Evolutionary conservation across 2,797 vertebrate species (phyloP), one percentile per base, ranked within the genome.

Genomic region (Myioborus melanocephalus): DNA sequence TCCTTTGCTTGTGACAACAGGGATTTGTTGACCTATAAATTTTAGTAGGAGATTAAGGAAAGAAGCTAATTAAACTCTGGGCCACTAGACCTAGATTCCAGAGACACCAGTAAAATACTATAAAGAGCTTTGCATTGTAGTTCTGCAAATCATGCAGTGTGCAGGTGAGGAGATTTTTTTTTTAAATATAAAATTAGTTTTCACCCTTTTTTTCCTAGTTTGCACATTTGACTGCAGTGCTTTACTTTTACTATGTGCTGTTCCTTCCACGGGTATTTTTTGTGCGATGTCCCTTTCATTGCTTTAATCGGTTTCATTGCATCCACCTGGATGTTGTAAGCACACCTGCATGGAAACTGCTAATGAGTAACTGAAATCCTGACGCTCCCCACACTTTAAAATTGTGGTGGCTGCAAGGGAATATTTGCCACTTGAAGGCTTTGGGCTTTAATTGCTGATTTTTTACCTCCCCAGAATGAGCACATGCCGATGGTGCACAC

Each of bases 401-500:
- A 32, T 1, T 14, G 0, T 49, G 13, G 27, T 56, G 52, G 14
- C 27, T 78, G 32, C 20, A 55, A 14, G 53, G 37, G 52, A 37
- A 4, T 27, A 23, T 16, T 61, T 66, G 17, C 20, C 0, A 0
- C 28, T 76, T 53, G 19, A 20, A 49, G 11, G 23, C 32, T 81
- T 60, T 50, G 39, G 14, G 14, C 5, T 78, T 44, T 61, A 23
- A 79, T 78, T 65, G 15, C 1, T 78, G 3, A 10, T 30, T 28
- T 18, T 83, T 66, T 20, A 5, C 27, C 76, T 73, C 66, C 64
- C 8, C 87, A 98, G 96, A 94, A 98, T 98, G 98, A 98, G 97
- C 95, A 98, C 98, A 19, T 99, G 98, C 73, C 97, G 97, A 66
- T 99, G 98, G 98, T 99, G 98, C 76, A 98, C 98, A 0, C 97